These are phyloP conservation scores for Anadara kagoshimensis DNA, from an alignment of 1,140 invertebrate species.

Conservation along the genomic window DNA sequence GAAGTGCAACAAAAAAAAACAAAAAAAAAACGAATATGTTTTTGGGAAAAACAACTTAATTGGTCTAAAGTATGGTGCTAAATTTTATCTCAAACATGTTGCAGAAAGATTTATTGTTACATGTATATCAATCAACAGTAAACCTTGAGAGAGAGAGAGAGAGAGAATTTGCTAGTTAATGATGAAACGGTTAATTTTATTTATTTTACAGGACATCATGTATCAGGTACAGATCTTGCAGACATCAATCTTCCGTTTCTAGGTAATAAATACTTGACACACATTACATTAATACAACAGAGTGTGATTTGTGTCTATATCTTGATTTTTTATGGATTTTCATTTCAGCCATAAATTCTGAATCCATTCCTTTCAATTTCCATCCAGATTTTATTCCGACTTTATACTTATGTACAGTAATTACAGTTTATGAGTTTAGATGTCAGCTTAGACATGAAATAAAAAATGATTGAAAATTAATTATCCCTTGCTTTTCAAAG, in stretches of 20 bases:
- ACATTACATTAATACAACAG: background rate
- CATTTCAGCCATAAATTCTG: no score
- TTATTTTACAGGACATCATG: constrained; percentile 30
- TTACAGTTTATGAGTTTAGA: background rate
- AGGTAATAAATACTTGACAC: constrained; percentile 5
- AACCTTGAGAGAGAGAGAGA: no score
- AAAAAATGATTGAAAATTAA: no score
- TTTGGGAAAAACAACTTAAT: no score
- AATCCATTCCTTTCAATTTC: no score
- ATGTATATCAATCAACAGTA: no score
- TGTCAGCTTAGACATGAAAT: background rate
- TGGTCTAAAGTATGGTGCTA: no score
- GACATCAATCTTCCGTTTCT: constrained; percentile 26
- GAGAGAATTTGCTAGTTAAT: background rate
- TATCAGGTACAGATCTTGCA: constrained; percentile 27
- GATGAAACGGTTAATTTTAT: background rate
- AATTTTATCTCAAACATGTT: no score
- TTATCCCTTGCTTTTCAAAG: no score
- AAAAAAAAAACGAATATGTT: no score
- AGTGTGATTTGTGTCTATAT: background rate
- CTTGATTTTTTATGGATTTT: background rate
- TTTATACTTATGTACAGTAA: background rate
- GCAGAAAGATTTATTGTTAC: no score
- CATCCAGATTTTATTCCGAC: background rate
- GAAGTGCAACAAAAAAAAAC: no score